These are phyloP conservation scores for Baryphthengus martii DNA, from an alignment of 2,113 vertebrate genomes.

Conservation along the genomic window DNA sequence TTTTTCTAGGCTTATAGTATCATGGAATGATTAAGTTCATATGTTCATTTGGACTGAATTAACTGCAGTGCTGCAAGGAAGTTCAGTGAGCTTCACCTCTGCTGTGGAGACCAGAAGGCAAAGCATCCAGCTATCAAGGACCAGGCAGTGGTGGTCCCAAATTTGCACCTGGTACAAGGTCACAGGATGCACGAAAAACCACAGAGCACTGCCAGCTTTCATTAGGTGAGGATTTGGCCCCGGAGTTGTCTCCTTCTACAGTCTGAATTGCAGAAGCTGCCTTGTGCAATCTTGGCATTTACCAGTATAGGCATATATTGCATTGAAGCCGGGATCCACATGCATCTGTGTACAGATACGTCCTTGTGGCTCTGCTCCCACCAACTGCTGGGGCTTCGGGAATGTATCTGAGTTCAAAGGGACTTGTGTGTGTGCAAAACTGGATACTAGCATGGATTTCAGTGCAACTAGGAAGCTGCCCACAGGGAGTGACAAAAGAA, in stretches of 20 bases:
- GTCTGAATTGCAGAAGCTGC: neutral
- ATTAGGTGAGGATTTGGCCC: neutral
- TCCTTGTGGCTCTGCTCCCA: neutral
- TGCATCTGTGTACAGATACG: rapidly evolving
- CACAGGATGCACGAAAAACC: neutral
- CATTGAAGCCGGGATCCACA: rapidly evolving
- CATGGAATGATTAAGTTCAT: conserved; percentile 15
- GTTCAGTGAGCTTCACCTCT: neutral
- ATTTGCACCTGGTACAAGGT: neutral
- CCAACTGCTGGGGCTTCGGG: neutral
- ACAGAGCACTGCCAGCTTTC: neutral
- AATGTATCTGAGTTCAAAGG: neutral
- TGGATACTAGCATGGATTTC: neutral
- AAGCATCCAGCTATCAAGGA: neutral
- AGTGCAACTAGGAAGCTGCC: neutral
- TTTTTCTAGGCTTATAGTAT: neutral
- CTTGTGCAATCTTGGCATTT: neutral
- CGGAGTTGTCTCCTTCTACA: neutral
- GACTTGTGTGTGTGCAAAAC: neutral
- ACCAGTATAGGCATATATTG: neutral
- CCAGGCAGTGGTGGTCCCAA: neutral
- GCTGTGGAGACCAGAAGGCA: neutral
- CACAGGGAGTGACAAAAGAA: neutral
- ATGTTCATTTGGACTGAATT: neutral
- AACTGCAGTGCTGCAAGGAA: neutral